Evolutionary conservation across 2,113 vertebrate genomes (phyloP).

Genomic region (Macaca nemestrina): DNA sequence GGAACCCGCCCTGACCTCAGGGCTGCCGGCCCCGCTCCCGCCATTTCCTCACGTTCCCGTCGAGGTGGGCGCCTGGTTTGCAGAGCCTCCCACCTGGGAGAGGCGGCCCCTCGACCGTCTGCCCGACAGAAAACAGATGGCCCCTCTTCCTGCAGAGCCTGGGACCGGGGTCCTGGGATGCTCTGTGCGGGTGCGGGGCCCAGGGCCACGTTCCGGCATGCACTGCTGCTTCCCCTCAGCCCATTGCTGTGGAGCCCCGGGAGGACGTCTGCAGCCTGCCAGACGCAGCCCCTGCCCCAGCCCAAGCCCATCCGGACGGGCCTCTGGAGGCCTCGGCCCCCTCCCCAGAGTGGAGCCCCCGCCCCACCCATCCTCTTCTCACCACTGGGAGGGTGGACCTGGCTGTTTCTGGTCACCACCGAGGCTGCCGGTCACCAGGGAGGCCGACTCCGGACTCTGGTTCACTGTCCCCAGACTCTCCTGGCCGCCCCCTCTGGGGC

Average conservation of each 20-base stretch:
- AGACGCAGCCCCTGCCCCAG: too few species aligned
- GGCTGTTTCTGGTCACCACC: background rate
- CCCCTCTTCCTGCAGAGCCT: background rate
- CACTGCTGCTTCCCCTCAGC: background rate
- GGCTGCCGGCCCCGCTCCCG: accelerated
- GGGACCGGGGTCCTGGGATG: accelerated
- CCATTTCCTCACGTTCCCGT: background rate
- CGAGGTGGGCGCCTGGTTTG: too few species aligned
- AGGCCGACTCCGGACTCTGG: background rate
- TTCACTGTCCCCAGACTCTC: background rate
- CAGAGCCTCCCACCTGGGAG: background rate
- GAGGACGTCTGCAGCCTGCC: background rate
- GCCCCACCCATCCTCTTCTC: background rate
- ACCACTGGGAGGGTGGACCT: accelerated
- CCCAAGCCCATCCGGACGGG: background rate
- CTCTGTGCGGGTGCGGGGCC: background rate
- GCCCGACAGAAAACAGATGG: constrained; percentile 28
- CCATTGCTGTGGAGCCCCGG: background rate
- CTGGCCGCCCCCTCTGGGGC: background rate
- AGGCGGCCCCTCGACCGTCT: background rate
- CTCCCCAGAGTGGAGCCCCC: background rate
- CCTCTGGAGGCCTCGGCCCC: background rate
- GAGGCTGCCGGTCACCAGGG: background rate
- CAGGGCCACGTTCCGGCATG: background rate
- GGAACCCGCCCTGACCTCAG: background rate